A percentile compares a stretch with the other conserved stretches of the same genome.
These are phyloP conservation scores for Neodontobutis hainanensis DNA, from an alignment of 2,113 vertebrate genomes.

Conservation along the genomic window DNA sequence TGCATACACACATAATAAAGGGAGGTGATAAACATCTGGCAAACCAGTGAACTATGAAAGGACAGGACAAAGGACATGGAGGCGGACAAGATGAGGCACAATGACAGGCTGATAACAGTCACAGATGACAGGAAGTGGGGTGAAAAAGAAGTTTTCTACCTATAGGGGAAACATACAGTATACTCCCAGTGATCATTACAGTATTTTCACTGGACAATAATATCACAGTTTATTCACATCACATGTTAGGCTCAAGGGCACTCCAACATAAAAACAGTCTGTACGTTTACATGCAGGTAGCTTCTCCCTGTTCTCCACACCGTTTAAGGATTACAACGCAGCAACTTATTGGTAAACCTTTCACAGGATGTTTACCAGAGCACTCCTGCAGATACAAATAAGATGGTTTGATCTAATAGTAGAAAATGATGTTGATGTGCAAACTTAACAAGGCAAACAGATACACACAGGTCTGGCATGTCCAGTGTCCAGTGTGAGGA, in stretches of 20 bases:
- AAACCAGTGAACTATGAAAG: not conserved
- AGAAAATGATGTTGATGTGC: no score
- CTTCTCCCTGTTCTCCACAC: not conserved
- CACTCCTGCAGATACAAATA: no score
- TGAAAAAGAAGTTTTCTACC: slow-evolving; percentile 19
- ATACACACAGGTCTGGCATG: not conserved
- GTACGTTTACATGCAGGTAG: no score
- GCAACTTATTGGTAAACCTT: no score
- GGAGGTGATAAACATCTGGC: slow-evolving; percentile 47
- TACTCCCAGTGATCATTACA: not conserved
- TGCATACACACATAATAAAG: slow-evolving; percentile 9
- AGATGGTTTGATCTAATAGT: no score
- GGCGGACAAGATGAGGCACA: slow-evolving; percentile 21
- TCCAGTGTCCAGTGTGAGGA: not conserved
- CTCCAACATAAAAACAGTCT: not conserved
- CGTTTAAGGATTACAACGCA: not conserved
- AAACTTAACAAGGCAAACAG: no score
- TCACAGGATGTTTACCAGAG: no score
- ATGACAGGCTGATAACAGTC: slow-evolving; percentile 36
- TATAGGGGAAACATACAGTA: slow-evolving; percentile 28
- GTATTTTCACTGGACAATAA: not conserved
- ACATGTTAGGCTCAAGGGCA: not conserved
- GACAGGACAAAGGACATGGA: not conserved
- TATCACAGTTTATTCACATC: not conserved
- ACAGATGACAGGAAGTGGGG: slow-evolving; percentile 24